These are phyloP conservation scores for Phymatocera aterrima DNA, from an alignment of 2,888 invertebrate genomes.

Conservation along the genomic window DNA sequence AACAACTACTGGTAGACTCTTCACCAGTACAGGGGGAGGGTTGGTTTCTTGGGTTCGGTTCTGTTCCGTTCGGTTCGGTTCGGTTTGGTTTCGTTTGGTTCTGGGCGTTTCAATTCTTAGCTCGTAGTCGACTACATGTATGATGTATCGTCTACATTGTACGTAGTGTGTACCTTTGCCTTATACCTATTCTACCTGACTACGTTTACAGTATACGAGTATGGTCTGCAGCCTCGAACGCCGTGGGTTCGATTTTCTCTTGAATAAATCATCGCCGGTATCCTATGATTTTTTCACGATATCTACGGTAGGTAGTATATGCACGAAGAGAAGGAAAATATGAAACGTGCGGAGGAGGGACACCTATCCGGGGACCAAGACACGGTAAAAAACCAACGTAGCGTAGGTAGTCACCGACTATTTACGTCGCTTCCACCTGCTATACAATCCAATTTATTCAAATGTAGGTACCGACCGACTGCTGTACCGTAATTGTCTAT, in stretches of 20 bases:
- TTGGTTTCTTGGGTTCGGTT: background rate
- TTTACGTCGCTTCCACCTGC: too few species aligned
- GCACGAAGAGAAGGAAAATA: slow-evolving; percentile 22
- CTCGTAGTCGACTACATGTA: background rate
- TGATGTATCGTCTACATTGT: background rate
- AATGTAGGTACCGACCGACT: too few species aligned
- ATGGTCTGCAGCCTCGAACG: slow-evolving; percentile 24
- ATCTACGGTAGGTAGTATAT: too few species aligned
- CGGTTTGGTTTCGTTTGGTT: background rate
- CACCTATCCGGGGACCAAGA: background rate
- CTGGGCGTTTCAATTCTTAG: slow-evolving; percentile 43
- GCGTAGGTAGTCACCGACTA: background rate
- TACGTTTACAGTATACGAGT: slow-evolving; percentile 2
- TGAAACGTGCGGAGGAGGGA: slow-evolving; percentile 10
- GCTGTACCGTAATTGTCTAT: slow-evolving; percentile 15
- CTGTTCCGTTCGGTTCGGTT: background rate
- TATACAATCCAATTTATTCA: slow-evolving; percentile 9
- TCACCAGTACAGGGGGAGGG: background rate
- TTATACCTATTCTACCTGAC: background rate
- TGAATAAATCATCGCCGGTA: slow-evolving; percentile 45
- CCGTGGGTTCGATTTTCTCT: slow-evolving; percentile 42
- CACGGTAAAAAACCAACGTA: background rate
- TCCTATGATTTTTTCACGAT: slow-evolving; percentile 45
- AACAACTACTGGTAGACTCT: too few species aligned
- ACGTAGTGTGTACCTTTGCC: background rate